Conservation (phyloP, 2,797 vertebrate species). For the Sphenopsis melanotis region DNA sequence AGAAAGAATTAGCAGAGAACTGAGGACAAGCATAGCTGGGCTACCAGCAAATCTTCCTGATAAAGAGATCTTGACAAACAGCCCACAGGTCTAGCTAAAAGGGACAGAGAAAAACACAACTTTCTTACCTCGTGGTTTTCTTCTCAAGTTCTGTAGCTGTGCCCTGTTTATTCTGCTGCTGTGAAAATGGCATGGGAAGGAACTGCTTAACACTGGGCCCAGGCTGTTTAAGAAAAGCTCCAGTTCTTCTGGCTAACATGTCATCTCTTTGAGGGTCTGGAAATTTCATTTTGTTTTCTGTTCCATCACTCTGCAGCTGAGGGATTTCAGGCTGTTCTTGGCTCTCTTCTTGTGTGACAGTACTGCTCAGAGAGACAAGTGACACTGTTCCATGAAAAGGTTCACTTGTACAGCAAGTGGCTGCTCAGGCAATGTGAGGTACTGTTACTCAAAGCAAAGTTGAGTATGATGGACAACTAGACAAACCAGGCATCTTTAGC, state of each 20-base stretch:
- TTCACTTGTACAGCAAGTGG: background rate
- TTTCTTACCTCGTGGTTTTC: constrained; percentile 67
- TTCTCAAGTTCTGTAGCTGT: constrained; percentile 27
- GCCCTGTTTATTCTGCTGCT: constrained; percentile 51
- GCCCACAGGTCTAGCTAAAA: background rate
- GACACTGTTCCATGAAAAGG: constrained; percentile 29
- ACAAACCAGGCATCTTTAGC: background rate
- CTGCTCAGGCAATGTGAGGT: constrained; percentile 34
- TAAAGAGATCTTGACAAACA: background rate
- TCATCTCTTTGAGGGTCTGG: constrained; percentile 67
- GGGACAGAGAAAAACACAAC: background rate
- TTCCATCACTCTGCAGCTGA: background rate
- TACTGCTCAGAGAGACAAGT: constrained; percentile 48
- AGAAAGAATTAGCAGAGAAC: background rate
- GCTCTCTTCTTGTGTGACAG: constrained; percentile 18
- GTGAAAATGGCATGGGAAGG: constrained; percentile 69
- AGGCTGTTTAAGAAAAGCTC: constrained; percentile 43
- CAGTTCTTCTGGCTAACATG: constrained; percentile 66
- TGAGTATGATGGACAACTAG: constrained; percentile 12
- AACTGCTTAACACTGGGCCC: constrained; percentile 59
- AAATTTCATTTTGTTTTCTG: constrained; percentile 32
- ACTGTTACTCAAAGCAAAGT: background rate
- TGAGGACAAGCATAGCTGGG: background rate
- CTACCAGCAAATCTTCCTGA: background rate
- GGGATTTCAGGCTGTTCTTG: constrained; percentile 18